Base-by-base conservation (phyloP, 2,113 vertebrate species). In the Tyto alba region DNA sequence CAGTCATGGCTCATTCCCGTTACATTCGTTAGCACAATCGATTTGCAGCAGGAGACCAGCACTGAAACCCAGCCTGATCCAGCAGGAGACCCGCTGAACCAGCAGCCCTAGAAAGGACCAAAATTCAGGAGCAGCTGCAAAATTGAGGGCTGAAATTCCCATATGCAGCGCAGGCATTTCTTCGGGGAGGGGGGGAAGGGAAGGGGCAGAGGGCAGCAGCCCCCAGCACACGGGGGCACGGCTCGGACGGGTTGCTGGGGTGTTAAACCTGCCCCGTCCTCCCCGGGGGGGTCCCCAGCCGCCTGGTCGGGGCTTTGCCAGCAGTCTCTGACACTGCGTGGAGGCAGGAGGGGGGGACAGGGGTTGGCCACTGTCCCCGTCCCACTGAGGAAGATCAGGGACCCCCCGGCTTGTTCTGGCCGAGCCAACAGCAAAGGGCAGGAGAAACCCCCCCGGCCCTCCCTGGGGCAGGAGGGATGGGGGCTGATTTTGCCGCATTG, bases 271-370 rank as follows among this genome's bases (percentile, higher is more conserved):
- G n/a, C n/a, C n/a, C n/a, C n/a, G n/a, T n/a, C n/a, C n/a, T n/a
- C n/a, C n/a, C n/a, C n/a, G n/a, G n/a, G n/a, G n/a, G n/a, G n/a
- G n/a, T n/a, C 16, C 20, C 10, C 80, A 3, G 19, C 23, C 23
- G 30, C 13, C 34, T 91, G 4, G 2, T 47, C 9, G 7, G n/a
- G 36, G 47, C 14, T 36, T 22, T 38, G 79, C 47, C 23, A 32
- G 6, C 1, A 2, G 43, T 8, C 11, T 15, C 15, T 8, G 29
- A 2, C 29, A 25, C 13, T 32, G 34, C 6, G 0, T 1, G 1
- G n/a, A n/a, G 45, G 45, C 45, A 47, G 45, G 9, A 47, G 45
- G 9, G 45, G 45, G 45, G 45, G 17, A 47, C 45, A 59, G 43
- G 32, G 64, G 3, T 7, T 5, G 48, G 23, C 16, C 69, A 12